Percentiles rank a stretch among this genome's conserved stretches.
Conservation (phyloP, 2,888 invertebrate genomes). For the Podabrus alpinus region DNA sequence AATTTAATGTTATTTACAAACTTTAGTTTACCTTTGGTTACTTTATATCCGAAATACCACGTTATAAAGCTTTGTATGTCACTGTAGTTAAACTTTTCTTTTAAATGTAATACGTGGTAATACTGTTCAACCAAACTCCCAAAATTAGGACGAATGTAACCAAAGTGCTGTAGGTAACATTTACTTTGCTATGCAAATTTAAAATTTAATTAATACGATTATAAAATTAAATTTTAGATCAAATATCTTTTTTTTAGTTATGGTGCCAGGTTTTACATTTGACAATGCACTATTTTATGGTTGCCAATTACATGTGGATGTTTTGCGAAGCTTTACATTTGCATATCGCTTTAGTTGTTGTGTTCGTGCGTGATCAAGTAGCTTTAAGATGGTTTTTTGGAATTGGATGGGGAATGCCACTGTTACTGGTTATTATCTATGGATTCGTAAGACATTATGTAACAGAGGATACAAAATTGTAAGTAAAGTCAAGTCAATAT, state of each 20-base stretch:
- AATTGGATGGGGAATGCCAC: constrained; percentile 70
- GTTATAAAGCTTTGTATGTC: too few species aligned
- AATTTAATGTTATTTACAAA: too few species aligned
- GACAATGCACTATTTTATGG: constrained; percentile 69
- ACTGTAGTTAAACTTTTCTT: too few species aligned
- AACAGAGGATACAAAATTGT: constrained; percentile 62
- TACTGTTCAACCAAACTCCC: too few species aligned
- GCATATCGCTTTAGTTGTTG: constrained; percentile 75
- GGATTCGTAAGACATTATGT: constrained; percentile 53
- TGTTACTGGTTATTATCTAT: constrained; percentile 59
- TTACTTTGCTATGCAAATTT: too few species aligned
- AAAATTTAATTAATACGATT: too few species aligned
- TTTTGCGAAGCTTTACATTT: constrained; percentile 79
- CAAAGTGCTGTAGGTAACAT: too few species aligned
- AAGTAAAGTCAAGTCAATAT: constrained; percentile 45
- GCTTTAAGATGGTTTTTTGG: constrained; percentile 71
- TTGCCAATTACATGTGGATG: constrained; percentile 85
- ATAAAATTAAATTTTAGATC: neutral
- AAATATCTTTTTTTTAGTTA: constrained; percentile 54
- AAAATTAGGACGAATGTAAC: too few species aligned
- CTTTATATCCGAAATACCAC: too few species aligned
- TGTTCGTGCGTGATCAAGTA: constrained; percentile 73
- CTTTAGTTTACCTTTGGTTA: too few species aligned
- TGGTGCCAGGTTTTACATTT: constrained; percentile 75
- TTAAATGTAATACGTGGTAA: too few species aligned